These are phyloP conservation scores for Medauroidea extradentata DNA, from an alignment of 1,140 invertebrate genomes.

Conservation along the genomic window DNA sequence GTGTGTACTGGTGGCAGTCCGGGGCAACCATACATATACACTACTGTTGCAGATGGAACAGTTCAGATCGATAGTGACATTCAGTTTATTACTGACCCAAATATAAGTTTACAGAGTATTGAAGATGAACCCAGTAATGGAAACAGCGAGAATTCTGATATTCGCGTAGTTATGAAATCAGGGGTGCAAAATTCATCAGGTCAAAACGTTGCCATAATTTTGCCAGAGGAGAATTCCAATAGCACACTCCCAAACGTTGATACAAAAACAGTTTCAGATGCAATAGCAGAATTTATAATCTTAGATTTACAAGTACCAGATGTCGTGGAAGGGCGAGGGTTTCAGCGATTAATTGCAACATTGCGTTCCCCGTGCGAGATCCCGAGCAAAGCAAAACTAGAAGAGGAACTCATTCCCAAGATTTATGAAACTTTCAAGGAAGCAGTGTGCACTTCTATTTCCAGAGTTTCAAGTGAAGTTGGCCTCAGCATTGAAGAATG, in stretches of 20 bases:
- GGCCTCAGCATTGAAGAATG: slow-evolving; percentile 49
- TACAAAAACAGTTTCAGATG: slow-evolving; percentile 42
- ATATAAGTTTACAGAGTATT: slow-evolving; percentile 36
- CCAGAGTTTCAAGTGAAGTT: slow-evolving; percentile 35
- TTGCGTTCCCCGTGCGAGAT: slow-evolving; percentile 50
- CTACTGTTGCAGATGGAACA: slow-evolving; percentile 45
- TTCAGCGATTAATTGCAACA: slow-evolving; percentile 47
- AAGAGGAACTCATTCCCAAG: slow-evolving; percentile 49
- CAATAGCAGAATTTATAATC: slow-evolving; percentile 47
- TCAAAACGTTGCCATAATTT: slow-evolving; percentile 35
- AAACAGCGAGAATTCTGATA: slow-evolving; percentile 3
- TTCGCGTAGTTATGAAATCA: slow-evolving; percentile 39
- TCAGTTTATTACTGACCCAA: slow-evolving; percentile 45
- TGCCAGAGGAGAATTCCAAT: slow-evolving; percentile 33
- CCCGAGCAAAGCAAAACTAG: slow-evolving; percentile 47
- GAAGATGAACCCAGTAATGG: slow-evolving; percentile 32
- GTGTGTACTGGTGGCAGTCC: neutral
- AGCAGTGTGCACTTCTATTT: slow-evolving; percentile 35
- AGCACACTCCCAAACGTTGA: slow-evolving; percentile 17
- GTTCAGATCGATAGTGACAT: slow-evolving; percentile 47
- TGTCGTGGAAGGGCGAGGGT: slow-evolving; percentile 48
- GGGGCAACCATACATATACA: slow-evolving; percentile 39
- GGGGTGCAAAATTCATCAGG: slow-evolving; percentile 18
- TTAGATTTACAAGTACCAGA: slow-evolving; percentile 48
- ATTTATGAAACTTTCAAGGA: slow-evolving; percentile 46